phyloP scores from a whole-genome alignment of 2,113 vertebrate genomes.

The Caranx ignobilis region DNA sequence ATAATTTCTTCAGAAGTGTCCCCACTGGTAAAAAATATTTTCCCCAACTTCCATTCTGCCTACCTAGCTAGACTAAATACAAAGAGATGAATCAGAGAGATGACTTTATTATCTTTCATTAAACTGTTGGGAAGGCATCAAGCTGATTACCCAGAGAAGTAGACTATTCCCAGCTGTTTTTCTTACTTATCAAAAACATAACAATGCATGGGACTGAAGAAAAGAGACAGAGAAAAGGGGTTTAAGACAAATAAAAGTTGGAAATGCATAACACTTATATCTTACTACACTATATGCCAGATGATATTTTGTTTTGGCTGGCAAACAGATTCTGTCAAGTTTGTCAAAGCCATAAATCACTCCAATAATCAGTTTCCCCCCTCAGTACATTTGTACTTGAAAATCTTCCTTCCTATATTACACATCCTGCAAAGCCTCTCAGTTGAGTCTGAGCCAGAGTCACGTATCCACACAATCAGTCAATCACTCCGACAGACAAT shows the following conservation, averaged over 20 bases:
- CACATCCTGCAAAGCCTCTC: neutral
- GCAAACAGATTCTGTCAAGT: neutral
- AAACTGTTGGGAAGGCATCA: neutral
- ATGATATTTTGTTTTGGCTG: neutral
- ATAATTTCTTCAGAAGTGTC: no score
- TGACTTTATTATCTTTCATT: neutral
- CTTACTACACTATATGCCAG: neutral
- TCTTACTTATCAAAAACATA: no score
- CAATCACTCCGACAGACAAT: neutral
- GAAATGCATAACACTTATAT: neutral
- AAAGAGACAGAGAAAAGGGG: no score
- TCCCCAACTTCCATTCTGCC: no score
- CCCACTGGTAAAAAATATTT: no score
- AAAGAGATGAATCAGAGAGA: neutral
- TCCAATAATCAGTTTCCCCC: neutral
- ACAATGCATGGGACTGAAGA: no score
- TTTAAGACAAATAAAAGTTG: no score
- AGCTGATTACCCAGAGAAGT: neutral
- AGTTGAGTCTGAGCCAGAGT: neutral
- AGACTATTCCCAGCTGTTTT: no score
- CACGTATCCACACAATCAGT: neutral
- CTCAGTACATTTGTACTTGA: neutral
- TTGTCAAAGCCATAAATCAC: neutral
- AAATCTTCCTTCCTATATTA: neutral
- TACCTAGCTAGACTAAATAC: neutral